phyloP scores from a whole-genome alignment of 2,888 invertebrate species.

The Nomada ferruginata region DNA sequence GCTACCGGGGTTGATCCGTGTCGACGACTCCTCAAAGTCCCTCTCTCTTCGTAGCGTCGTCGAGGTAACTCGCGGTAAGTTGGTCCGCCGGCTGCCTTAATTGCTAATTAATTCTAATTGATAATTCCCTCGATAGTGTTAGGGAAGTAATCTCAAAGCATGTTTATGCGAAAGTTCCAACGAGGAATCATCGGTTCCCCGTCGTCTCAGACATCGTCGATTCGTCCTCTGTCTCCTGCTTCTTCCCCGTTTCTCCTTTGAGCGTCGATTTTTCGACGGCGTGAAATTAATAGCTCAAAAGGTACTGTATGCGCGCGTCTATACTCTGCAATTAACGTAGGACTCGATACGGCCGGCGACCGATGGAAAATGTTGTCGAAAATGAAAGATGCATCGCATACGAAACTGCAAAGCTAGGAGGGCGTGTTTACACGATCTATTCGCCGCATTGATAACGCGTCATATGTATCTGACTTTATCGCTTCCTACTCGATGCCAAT shows the following conservation, averaged over 20 bases:
- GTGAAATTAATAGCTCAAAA: constrained; percentile 29
- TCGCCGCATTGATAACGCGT: constrained; percentile 11
- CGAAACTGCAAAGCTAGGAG: background rate
- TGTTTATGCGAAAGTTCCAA: constrained; percentile 73
- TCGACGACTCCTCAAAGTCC: constrained; percentile 53
- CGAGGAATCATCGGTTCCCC: constrained; percentile 48
- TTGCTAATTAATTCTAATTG: constrained; percentile 78
- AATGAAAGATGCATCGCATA: background rate
- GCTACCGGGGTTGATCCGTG: constrained; percentile 53
- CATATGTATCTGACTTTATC: constrained; percentile 24
- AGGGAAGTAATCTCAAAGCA: constrained; percentile 71
- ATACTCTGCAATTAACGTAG: constrained; percentile 4
- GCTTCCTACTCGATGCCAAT: constrained; percentile 33
- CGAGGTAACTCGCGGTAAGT: constrained; percentile 66
- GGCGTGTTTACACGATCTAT: constrained; percentile 20
- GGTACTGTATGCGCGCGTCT: background rate
- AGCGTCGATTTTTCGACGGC: constrained; percentile 24
- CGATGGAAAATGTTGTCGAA: background rate
- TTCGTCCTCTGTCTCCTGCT: constrained; percentile 9
- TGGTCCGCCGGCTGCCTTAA: constrained; percentile 70
- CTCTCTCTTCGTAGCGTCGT: constrained; percentile 50
- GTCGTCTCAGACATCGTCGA: constrained; percentile 22
- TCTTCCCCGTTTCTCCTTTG: constrained; percentile 1
- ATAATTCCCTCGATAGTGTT: constrained; percentile 71
- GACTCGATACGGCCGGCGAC: background rate